Base-by-base conservation (phyloP, 2,113 vertebrate species). In the Bucco capensis region DNA sequence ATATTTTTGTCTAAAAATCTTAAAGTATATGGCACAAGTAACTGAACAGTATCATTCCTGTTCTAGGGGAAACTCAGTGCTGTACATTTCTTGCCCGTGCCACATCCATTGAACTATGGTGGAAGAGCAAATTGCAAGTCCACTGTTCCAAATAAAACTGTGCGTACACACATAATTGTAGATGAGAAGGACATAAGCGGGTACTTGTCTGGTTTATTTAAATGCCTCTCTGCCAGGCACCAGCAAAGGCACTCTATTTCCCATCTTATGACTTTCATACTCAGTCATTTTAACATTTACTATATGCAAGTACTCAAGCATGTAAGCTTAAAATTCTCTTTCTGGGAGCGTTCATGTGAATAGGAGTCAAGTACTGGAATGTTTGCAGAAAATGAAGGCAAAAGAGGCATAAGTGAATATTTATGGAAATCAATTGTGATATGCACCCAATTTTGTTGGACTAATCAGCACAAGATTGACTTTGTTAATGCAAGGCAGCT, bases 281-380 rank as follows among this genome's bases (percentile, higher is more conserved):
- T 92, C 28, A 33, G 44, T 94, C 75, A 72, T 86, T 95, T 95
- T 78, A 75, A 84, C 95, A 92, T 94, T 83, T 90, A 65, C 93
- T 91, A 8, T 81, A 78, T 93, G 93, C 75, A 94, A 91, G 92
- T 91, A 80, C 53, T 95, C 79, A 93, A 78, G 88, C 92, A 90
- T 94, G 76, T 88, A 95, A 88, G 57, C 92, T 94, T 91, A 88
- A 88, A 72, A 86, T 74, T 81, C 86, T 78, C 84, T 96, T 94
- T 91, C 88, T 91, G 80, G 19, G 31, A 94, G 33, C 51, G 2
- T 64, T 92, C 90, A 81, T 88, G 80, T 95, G 88, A 83, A 88
- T 51, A 77, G 42, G 70, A 96, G 86, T 86, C 76, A 93, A 88
- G 92, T 56, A 53, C 83, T 95, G 56, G 65, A 86, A 81, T 84